phyloP scores from a whole-genome alignment of 2,888 invertebrate genomes.

The Gryllus longicercus region DNA sequence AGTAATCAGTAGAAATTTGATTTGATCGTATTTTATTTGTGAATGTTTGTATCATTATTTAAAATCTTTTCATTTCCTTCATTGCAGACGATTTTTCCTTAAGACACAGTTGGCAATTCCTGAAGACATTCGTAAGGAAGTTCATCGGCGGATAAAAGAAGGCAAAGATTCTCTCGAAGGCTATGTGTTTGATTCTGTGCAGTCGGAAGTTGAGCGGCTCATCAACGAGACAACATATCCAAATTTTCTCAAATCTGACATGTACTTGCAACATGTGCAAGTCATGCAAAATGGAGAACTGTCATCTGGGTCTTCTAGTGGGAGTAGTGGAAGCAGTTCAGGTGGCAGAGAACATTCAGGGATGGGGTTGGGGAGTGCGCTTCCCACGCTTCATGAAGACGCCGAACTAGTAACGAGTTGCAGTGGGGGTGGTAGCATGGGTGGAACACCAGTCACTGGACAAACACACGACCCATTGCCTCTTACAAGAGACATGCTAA shows the following conservation, averaged over 20 bases:
- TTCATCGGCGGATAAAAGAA: slow-evolving; percentile 71
- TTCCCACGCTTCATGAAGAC: slow-evolving; percentile 86
- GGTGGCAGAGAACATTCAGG: slow-evolving; percentile 40
- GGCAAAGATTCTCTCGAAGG: slow-evolving; percentile 56
- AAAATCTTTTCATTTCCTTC: not conserved
- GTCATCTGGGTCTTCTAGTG: slow-evolving; percentile 23
- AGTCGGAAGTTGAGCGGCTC: slow-evolving; percentile 74
- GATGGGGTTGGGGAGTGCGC: slow-evolving; percentile 41
- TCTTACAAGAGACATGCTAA: slow-evolving; percentile 74
- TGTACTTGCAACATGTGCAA: slow-evolving; percentile 82
- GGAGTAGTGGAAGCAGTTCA: slow-evolving; percentile 44
- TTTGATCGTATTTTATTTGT: slow-evolving; percentile 39
- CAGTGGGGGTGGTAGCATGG: not conserved
- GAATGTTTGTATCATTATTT: slow-evolving; percentile 38
- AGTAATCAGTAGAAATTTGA: not conserved
- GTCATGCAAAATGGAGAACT: slow-evolving; percentile 46
- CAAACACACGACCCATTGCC: slow-evolving; percentile 46
- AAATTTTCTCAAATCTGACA: slow-evolving; percentile 87
- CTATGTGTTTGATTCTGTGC: slow-evolving; percentile 81
- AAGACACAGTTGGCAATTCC: slow-evolving; percentile 78
- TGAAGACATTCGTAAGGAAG: slow-evolving; percentile 73
- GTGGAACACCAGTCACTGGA: not conserved
- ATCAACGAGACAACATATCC: slow-evolving; percentile 87
- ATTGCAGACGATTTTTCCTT: slow-evolving; percentile 63
- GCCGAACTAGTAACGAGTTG: slow-evolving; percentile 57